These are phyloP conservation scores for Sitodiplosis mosellana DNA, from an alignment of 1,140 invertebrate genomes.

Conservation along the genomic window DNA sequence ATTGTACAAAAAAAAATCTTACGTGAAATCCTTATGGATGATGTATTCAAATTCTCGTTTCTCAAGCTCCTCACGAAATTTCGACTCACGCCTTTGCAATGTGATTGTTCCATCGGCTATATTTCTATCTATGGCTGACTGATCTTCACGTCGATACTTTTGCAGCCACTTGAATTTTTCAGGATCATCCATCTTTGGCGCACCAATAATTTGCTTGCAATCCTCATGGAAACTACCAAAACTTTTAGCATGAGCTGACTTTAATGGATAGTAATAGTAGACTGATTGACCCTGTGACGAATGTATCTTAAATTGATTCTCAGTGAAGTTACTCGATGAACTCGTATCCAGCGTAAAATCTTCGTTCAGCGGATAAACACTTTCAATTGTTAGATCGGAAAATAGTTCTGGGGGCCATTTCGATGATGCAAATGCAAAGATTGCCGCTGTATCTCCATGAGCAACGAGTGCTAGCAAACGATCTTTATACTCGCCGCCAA, in stretches of 20 bases:
- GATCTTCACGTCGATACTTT: conserved; percentile 3
- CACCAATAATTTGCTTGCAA: conserved; percentile 7
- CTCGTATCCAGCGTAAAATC: conserved; percentile 46
- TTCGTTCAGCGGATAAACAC: conserved; percentile 44
- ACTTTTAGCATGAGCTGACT: conserved; percentile 5
- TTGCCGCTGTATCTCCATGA: conserved; percentile 37
- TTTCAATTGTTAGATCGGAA: conserved; percentile 43
- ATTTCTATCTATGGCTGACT: conserved; percentile 17
- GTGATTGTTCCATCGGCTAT: conserved; percentile 3
- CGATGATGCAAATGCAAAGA: conserved; percentile 40
- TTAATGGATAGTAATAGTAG: conserved; percentile 18
- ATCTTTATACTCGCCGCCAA: conserved; percentile 20
- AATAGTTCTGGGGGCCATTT: conserved; percentile 33
- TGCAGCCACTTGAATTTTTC: conserved; percentile 3
- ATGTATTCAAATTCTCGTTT: conserved; percentile 21
- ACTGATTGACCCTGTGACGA: conserved; percentile 12
- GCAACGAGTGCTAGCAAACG: conserved; percentile 45
- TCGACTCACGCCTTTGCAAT: conserved; percentile 3
- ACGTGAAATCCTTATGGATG: conserved; percentile 18
- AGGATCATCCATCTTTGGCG: neutral
- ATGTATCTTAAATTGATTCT: conserved; percentile 15
- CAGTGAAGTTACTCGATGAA: conserved; percentile 16
- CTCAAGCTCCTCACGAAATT: conserved; percentile 15
- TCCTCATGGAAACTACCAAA: conserved; percentile 15
- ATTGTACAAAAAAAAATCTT: neutral